Base-by-base conservation (phyloP, 64 coral and sea anemone genomes). In the Acropora tenuis region DNA sequence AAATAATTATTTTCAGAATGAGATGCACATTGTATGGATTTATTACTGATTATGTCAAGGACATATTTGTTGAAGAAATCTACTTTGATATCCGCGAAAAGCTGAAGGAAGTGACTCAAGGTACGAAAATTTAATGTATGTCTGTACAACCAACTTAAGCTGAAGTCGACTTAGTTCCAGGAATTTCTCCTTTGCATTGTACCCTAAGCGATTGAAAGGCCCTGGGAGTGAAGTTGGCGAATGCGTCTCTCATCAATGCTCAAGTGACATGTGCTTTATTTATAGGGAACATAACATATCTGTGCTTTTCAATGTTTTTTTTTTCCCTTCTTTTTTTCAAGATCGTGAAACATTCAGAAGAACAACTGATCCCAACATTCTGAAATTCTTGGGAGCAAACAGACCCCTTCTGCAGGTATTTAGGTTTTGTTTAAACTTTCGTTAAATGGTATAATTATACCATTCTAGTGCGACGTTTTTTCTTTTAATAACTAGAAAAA, bases 1-100 rank as follows among this genome's bases (percentile, higher is more conserved):
- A 7, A 55, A 55, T 0, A 5, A 11, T 63, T 85, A 55, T 73
- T 61, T 80, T 13, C 67, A 99, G 97, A 55, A 96, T 96, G 97
- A 74, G 92, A 46, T 99, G 97, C 86, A 91, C 94, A 6, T 73
- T 99, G 65, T 99, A 99, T 87, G 94, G 94, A 15, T 99, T 99
- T 41, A 96, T 99, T 49, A 99, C 97, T 11, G 97, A 99, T 80
- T 99, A 99, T 75, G 97, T 99, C 2, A 99, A 99, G 47, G 92
- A 99, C 17, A 91, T 99, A 57, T 99, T 96, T 86, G 66, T 99
- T 41, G 97, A 93, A 65, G 90, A 99, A 89, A 99, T 96, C 73
- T 83, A 91, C 42, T 99, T 96, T 89, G 94, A 96, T 89, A 96
- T 99, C 60, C 90, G 79, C 9, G 94, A 99, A 71, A 95, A 99